A percentile compares a stretch with the other conserved stretches of the same genome.
phyloP scores from a whole-genome alignment of 2,797 vertebrate genomes.

The Amblyopsis hoosieri region DNA sequence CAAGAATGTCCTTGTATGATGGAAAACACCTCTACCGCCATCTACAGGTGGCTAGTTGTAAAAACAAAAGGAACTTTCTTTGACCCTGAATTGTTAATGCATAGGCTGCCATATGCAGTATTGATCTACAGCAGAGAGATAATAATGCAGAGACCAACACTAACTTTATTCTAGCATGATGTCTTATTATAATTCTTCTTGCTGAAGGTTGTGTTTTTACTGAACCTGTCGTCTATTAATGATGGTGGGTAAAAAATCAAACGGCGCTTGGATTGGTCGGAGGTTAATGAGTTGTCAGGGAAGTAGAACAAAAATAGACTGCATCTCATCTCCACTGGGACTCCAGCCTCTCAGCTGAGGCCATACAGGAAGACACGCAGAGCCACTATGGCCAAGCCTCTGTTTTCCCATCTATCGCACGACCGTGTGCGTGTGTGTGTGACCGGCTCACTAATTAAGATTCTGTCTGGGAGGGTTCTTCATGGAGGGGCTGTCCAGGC shows the following conservation, averaged over 20 bases:
- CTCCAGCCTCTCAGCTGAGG: slow-evolving; percentile 67
- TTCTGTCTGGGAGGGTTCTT: slow-evolving; percentile 66
- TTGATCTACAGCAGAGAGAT: slow-evolving; percentile 35
- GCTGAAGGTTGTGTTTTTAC: slow-evolving; percentile 56
- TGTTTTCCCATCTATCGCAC: slow-evolving; percentile 55
- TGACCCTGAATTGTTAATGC: slow-evolving; percentile 70
- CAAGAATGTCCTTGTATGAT: neutral
- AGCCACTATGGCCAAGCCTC: slow-evolving; percentile 42
- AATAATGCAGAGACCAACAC: slow-evolving; percentile 38
- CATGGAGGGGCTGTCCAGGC: slow-evolving; percentile 58
- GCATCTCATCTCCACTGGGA: slow-evolving; percentile 63
- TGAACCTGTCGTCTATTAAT: slow-evolving; percentile 54
- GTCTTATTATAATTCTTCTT: slow-evolving; percentile 28
- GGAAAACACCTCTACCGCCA: slow-evolving; percentile 62
- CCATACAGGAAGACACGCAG: slow-evolving; percentile 48
- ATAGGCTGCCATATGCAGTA: slow-evolving; percentile 43
- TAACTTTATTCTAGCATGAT: slow-evolving; percentile 19
- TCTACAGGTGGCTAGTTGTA: slow-evolving; percentile 53
- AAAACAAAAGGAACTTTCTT: slow-evolving; percentile 66
- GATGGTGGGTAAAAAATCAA: slow-evolving; percentile 58
- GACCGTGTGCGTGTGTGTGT: neutral
- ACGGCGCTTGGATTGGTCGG: slow-evolving; percentile 51
- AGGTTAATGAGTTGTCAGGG: slow-evolving; percentile 70
- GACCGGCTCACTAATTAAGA: slow-evolving; percentile 59
- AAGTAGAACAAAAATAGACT: slow-evolving; percentile 68